These are phyloP conservation scores for Papilio demoleus DNA, from an alignment of 2,888 invertebrate genomes.

Conservation along the genomic window DNA sequence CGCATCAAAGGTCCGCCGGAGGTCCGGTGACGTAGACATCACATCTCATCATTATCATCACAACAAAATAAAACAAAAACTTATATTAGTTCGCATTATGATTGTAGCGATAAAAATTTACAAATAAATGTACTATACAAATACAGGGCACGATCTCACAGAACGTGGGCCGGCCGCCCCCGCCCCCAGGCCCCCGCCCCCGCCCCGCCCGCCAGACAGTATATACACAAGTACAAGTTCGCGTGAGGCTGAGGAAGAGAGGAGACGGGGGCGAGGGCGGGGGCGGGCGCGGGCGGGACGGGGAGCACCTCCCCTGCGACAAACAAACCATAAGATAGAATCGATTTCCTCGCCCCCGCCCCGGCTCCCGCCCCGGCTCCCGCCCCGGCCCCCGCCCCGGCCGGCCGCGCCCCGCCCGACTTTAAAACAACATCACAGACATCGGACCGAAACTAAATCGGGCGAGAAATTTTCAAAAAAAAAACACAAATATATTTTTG, in stretches of 20 bases:
- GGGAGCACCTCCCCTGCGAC: no score
- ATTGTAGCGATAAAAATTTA: conserved; percentile 35
- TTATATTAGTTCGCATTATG: conserved; percentile 32
- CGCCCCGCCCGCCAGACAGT: conserved; percentile 7
- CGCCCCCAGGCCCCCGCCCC: conserved; percentile 34
- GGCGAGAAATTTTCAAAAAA: conserved; percentile 31
- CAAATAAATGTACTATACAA: conserved; percentile 68
- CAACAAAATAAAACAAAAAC: conserved; percentile 33
- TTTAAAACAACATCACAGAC: conserved; percentile 38
- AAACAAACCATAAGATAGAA: no score
- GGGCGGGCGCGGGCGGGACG: no score
- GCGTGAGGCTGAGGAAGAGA: no score
- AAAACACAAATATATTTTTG: conserved; percentile 32
- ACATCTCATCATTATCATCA: not conserved
- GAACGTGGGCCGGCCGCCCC: conserved; percentile 47
- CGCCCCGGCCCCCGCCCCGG: no score
- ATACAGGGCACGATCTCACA: conserved; percentile 65
- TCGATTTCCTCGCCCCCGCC: no score
- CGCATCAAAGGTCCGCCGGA: not conserved
- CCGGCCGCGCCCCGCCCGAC: conserved; percentile 13
- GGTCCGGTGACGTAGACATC: not conserved
- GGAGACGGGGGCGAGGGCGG: no score
- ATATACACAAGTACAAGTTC: no score
- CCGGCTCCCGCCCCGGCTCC: no score
- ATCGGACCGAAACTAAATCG: conserved; percentile 27